Evolutionary conservation across 1,140 invertebrate species (phyloP), one percentile per base, ranked within the genome.

Genomic region (Panonychus citri): DNA sequence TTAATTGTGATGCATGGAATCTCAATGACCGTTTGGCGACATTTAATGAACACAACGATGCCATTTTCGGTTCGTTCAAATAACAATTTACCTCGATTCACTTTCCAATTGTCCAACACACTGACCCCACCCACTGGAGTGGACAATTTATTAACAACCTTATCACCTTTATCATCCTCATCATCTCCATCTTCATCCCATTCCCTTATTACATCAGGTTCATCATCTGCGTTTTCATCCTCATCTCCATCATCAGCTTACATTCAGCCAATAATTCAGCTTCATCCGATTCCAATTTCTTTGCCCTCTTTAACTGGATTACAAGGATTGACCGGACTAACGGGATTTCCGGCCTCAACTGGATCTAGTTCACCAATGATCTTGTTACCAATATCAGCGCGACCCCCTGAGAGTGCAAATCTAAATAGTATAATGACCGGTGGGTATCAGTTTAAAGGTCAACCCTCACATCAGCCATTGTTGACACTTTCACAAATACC

Each of bases 1-100:
- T 25, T 59, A 39, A 25, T 59, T 27, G 15, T 59, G 8, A 59
- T 59, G 58, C 58, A 59, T 46, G 58, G 58, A 1, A 46, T 59
- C 5, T 56, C 54, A 28, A 19, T 59, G 19, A 56, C 58, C n/a
- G 53, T 59, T 49, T 59, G 53, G 53, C 40, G 58, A 17, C 37
- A 50, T 27, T 59, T 59, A 24, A 46, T 59, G 3, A 55, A 59
- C 34, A n/a, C 49, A 27, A 53, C 58, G 1, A 59, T 59, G 19
- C 58, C 58, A 25, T 25, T 19, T 34, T 26, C 27, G 15, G 40
- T 50, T 8, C 42, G 42, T 10, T 10, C 24, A 7, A 46, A n/a
- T 19, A n/a, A 46, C 7, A 46, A 46, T 46, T 17, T n/a, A 46
- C 42, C 42, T 10, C 5, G 42, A 46, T 46, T 46, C 17, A 46